These are phyloP conservation scores for Pocillopora damicornis DNA, from an alignment of 64 coral and sea anemone genomes.

Conservation along the genomic window DNA sequence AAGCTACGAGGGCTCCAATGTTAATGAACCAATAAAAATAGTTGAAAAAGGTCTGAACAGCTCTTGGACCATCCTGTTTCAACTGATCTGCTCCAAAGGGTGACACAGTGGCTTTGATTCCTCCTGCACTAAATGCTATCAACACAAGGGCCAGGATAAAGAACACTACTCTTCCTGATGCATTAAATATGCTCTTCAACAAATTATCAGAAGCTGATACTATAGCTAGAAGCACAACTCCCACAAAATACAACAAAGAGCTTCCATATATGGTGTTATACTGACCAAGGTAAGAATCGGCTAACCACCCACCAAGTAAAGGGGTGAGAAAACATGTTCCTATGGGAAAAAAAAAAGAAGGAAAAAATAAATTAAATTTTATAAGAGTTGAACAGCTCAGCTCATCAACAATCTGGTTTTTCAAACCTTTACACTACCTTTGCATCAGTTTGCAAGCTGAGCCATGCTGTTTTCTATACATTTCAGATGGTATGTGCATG, in stretches of 20 bases:
- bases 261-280: constrained; percentile 62
- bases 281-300: constrained; percentile 40
- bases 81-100: constrained; percentile 76
- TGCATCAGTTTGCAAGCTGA: no score
- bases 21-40: constrained; percentile 76
- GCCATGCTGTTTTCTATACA: no score
- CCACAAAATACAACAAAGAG: constrained; percentile 53
- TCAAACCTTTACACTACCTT: no score
- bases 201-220: neutral
- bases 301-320: constrained; percentile 61
- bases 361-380: no score
- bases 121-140: constrained; percentile 55
- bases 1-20: constrained; percentile 50
- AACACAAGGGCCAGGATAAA: constrained; percentile 41
- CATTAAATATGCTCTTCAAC: neutral
- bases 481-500: no score
- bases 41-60: constrained; percentile 58
- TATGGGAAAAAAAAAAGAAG: neutral
- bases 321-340: constrained; percentile 53
- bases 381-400: no score
- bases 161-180: neutral
- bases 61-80: neutral
- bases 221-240: constrained; percentile 19
- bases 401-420: no score
- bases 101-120: constrained; percentile 71